A percentile compares a stretch with the other conserved stretches of the same genome.
Conservation (phyloP, 2,888 invertebrate species). For the Scelioninae gen. 2 region DNA sequence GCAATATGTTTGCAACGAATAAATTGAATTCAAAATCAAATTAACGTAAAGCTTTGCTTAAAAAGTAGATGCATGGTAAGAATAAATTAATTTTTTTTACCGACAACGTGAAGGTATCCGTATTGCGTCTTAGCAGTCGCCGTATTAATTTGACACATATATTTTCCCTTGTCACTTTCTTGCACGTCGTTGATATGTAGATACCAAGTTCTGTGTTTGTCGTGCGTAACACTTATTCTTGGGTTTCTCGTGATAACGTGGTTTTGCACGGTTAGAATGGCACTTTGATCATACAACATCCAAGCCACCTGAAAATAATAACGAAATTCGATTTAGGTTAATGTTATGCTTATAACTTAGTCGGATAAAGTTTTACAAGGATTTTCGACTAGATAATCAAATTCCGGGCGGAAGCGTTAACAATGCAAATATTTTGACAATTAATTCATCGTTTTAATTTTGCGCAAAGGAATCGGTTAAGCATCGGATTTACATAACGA, state of each 20-base stretch:
- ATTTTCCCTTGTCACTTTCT: conserved; percentile 92
- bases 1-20: no score
- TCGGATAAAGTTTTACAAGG: conserved; percentile 8
- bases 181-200: conserved; percentile 94
- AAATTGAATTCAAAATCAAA: no score
- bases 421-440: not conserved
- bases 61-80: not conserved
- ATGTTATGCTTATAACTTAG: conserved; percentile 10
- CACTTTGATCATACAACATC: conserved; percentile 97
- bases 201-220: conserved; percentile 94
- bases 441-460: not conserved
- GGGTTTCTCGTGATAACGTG: conserved; percentile 96
- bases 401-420: not conserved
- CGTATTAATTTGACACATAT: conserved; percentile 97
- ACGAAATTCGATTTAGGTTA: conserved; percentile 27
- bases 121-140: conserved; percentile 95
- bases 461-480: no score
- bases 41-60: no score
- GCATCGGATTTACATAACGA: no score
- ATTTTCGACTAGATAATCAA: conserved; percentile 8
- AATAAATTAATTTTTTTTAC: conserved; percentile 81
- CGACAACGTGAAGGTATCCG: conserved; percentile 93
- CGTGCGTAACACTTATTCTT: conserved; percentile 92
- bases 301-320: conserved; percentile 87
- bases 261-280: conserved; percentile 93